Base-by-base conservation (phyloP, 2,888 invertebrate genomes). In the Platycheirus rosarum region DNA sequence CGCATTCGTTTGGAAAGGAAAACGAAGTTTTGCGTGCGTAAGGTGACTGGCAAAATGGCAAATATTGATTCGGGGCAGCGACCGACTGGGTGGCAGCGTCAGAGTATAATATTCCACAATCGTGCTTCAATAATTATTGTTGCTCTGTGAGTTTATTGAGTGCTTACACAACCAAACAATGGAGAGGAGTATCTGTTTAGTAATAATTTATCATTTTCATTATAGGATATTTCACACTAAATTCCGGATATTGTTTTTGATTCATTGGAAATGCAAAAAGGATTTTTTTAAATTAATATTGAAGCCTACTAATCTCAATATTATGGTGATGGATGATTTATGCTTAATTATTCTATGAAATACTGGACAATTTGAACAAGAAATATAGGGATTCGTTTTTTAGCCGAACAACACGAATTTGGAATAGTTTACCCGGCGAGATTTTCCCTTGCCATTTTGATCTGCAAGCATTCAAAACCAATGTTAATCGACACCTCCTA, bases 61-160 rank as follows among this genome's bases (percentile, higher is more conserved):
- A 79, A 74, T 74, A 68, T 79, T 79, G 66, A 74, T 79, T 74
- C 74, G 20, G 74, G 55, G 40, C 74, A 74, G 18, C 68, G 20
- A 62, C 53, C 73, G 70, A 37, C 7, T 14, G 13, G 32, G 8
- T 16, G 26, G n/a, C 16, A 46, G 20, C 4, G 18, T 13, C 6
- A 6, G 37, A 11, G 20, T 13, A 20, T 9, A 18, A 18, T 18
- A 48, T 62, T 44, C 29, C 40, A 70, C 76, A 76, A 63, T 49
- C n/a, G 40, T 3, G 13, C 11, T 44, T 18, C n/a, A 9, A 18
- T 44, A 29, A 3, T 14, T 40, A 13, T 44, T 40, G 9, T 26
- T n/a, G 8, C 4, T 23, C n/a, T n/a, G n/a, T n/a, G n/a, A n/a
- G n/a, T n/a, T 20, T 55, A 23, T 37, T 8, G 7, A 14, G 57